Evolutionary conservation across 2,888 invertebrate genomes (phyloP), one percentile per base, ranked within the genome.

Genomic region (Micropterix aruncella): DNA sequence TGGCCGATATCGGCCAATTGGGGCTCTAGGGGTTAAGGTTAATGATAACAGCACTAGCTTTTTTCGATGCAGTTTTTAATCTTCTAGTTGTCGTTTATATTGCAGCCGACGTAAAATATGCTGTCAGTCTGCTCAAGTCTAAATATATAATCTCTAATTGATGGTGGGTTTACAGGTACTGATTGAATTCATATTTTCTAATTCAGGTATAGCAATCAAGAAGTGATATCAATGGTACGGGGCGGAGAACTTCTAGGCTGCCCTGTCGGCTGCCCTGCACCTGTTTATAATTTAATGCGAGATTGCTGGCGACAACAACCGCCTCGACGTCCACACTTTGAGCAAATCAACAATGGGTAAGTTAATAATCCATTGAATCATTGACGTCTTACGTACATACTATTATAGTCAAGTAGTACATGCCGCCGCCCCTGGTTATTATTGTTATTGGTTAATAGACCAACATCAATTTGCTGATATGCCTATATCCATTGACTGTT

Each of bases 271-370:
- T 96, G 96, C 58, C 96, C 97, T 1, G 78, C 89, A 17, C 79
- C 86, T 52, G 85, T 96, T 58, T 96, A 96, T 67, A 79, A 86
- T 3, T 73, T 99, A 45, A 99, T 99, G 96, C 84, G 93, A 46
- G 97, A 97, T 63, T 99, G 97, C 59, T 99, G 99, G 97, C 88
- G 90, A 55, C 96, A 97, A 61, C 80, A 86, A 52, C 89, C 96
- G 0, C 82, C 86, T 47, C 73, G 93, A 19, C 73, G 99, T 54
- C 99, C 99, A 0, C 82, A 84, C 54, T 99, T 99, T 63, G 80
- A 86, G 18, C 94, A 95, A 61, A 86, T 99, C 46, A 84, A 89
- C 52, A 78, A 80, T 55, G 80, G 93, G 70, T 67, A 38, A n/a
- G n/a, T n/a, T n/a, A n/a, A n/a, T n/a, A n/a, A n/a, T n/a, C n/a